phyloP scores from a whole-genome alignment of 2,113 vertebrate genomes.

The Puntigrus tetrazona region DNA sequence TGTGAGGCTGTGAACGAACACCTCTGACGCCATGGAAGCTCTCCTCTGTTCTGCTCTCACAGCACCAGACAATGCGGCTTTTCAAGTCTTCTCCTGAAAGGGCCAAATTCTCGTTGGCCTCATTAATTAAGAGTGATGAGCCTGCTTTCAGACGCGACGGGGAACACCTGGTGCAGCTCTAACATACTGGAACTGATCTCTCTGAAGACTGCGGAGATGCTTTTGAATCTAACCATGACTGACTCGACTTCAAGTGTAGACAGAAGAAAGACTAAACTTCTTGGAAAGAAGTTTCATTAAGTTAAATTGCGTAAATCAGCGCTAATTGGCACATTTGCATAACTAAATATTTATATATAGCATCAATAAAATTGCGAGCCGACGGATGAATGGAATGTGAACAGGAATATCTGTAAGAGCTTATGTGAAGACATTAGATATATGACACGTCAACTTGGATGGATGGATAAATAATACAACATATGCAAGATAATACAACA shows the following conservation, averaged over 20 bases:
- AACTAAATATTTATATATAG: not conserved
- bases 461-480: too few species aligned
- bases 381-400: not conserved
- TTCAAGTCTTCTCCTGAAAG: not conserved
- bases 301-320: not conserved
- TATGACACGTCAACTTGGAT: too few species aligned
- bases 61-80: not conserved
- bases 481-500: too few species aligned
- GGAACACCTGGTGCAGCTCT: not conserved
- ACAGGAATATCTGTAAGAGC: not conserved
- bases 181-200: not conserved
- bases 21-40: not conserved
- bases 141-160: not conserved
- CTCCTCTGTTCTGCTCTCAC: not conserved
- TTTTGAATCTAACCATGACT: not conserved
- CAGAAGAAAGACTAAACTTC: not conserved
- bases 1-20: constrained; percentile 7
- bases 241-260: not conserved
- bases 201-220: not conserved
- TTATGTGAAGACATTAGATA: not conserved
- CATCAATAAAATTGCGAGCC: not conserved
- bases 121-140: constrained; percentile 6
- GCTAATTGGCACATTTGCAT: not conserved
- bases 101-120: not conserved
- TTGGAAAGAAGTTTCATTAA: not conserved